A percentile compares a stretch with the other conserved stretches of the same genome.
Conservation (phyloP, 2,888 invertebrate genomes). For the Acanthococcus lagerstroemiae region DNA sequence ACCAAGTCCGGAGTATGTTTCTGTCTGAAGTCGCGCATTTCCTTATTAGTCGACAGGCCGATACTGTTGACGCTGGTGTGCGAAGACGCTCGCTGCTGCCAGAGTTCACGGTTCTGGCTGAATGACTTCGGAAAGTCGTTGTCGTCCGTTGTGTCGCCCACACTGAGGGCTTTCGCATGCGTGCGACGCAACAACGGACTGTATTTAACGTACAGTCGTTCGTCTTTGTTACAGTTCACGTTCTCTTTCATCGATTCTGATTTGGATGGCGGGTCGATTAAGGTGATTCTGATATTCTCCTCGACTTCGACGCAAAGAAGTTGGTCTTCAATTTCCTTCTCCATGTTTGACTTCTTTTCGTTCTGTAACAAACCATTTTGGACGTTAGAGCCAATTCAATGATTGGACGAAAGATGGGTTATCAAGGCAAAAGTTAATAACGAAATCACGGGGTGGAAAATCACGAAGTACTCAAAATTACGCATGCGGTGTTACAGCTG, state of each 20-base stretch:
- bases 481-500: too few species aligned
- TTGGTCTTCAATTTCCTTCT: slow-evolving; percentile 33
- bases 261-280: slow-evolving; percentile 36
- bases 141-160: slow-evolving; percentile 22
- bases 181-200: slow-evolving; percentile 20
- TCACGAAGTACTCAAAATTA: too few species aligned
- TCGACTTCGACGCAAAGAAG: slow-evolving; percentile 32
- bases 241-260: neutral
- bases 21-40: slow-evolving; percentile 1
- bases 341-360: slow-evolving; percentile 4
- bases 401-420: neutral
- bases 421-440: neutral
- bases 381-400: neutral
- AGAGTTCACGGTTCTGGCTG: slow-evolving; percentile 49
- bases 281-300: slow-evolving; percentile 32
- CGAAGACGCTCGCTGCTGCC: slow-evolving; percentile 52
- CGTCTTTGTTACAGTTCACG: slow-evolving; percentile 20
- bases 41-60: slow-evolving; percentile 6
- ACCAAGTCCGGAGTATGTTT: slow-evolving; percentile 63
- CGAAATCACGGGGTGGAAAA: too few species aligned
- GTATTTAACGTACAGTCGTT: slow-evolving; percentile 1
- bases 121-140: slow-evolving; percentile 40
- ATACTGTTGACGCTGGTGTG: slow-evolving; percentile 42
- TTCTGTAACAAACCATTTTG: neutral
- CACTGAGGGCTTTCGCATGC: slow-evolving; percentile 32